Conservation (phyloP, 1,140 invertebrate species). For the Zaprionus gabonicus region DNA sequence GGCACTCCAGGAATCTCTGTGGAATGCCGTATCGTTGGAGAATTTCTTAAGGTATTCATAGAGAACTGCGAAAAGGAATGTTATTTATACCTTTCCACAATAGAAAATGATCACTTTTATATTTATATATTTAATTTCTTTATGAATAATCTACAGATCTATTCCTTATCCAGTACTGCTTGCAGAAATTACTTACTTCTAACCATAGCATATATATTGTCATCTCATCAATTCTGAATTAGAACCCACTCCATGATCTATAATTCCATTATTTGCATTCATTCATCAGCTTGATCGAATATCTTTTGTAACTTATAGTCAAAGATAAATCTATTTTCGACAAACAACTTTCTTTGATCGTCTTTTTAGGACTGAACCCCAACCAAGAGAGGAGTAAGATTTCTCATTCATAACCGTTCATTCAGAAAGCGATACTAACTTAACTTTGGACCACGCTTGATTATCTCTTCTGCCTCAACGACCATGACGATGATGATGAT, state of each 20-base stretch:
- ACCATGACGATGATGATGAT: conserved; percentile 40
- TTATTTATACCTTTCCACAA: no score
- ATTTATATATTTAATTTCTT: no score
- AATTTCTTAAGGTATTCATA: not conserved
- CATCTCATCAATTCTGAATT: not conserved
- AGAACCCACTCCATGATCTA: not conserved
- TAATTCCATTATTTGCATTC: not conserved
- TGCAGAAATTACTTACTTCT: not conserved
- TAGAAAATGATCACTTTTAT: not conserved
- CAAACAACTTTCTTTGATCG: conserved; percentile 3
- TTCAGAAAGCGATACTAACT: conserved; percentile 36
- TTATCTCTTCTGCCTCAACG: not conserved
- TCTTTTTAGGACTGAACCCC: not conserved
- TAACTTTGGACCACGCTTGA: conserved; percentile 7
- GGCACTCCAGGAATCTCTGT: conserved; percentile 10
- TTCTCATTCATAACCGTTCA: conserved; percentile 56
- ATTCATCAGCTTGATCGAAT: not conserved
- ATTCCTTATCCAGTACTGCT: no score
- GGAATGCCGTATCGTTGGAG: not conserved
- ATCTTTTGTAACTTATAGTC: conserved; percentile 1
- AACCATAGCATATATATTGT: not conserved
- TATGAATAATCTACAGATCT: no score
- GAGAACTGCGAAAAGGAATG: not conserved
- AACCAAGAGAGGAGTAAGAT: not conserved
- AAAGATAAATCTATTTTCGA: not conserved